Percentiles rank a stretch among this genome's conserved stretches.
Conservation (phyloP, 1,140 invertebrate genomes). For the Euura lappo region DNA sequence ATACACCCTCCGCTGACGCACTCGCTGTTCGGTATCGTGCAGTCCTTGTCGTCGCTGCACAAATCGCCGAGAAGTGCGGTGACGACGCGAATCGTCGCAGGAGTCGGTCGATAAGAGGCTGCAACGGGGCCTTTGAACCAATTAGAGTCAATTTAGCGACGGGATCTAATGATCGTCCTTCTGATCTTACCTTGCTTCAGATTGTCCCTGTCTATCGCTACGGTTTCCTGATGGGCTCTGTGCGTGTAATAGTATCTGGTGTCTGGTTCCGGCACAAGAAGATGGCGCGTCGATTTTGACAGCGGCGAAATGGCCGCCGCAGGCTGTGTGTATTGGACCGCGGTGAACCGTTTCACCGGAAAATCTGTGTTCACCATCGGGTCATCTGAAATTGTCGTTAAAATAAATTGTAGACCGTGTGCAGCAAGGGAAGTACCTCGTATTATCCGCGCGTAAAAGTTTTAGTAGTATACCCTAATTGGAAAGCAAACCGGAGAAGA, state of each 20-base stretch:
- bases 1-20: slow-evolving; percentile 76
- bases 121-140: slow-evolving; percentile 41
- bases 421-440: no score
- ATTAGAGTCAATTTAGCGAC: background rate
- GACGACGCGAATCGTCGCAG: slow-evolving; percentile 73
- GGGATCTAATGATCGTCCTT: slow-evolving; percentile 11
- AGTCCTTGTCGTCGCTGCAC: slow-evolving; percentile 76
- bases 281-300: slow-evolving; percentile 82
- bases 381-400: slow-evolving; percentile 48
- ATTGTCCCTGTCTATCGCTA: slow-evolving; percentile 65
- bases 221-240: slow-evolving; percentile 65
- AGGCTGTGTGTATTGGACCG: slow-evolving; percentile 80
- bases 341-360: slow-evolving; percentile 75
- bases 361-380: slow-evolving; percentile 69
- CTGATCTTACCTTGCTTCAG: slow-evolving; percentile 53
- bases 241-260: slow-evolving; percentile 72
- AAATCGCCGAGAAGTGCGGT: slow-evolving; percentile 77
- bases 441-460: no score
- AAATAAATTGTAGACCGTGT: background rate
- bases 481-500: no score
- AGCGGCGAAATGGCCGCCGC: slow-evolving; percentile 76
- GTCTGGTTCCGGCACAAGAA: slow-evolving; percentile 75
- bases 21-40: slow-evolving; percentile 72
- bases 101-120: slow-evolving; percentile 65
- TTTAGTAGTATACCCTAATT: no score